Evolutionary conservation across 30 jellyfish, hydroid and myxozoan species (phyloP), one percentile per base, ranked within the genome.

Genomic region (Haliclystus octoradiatus): DNA sequence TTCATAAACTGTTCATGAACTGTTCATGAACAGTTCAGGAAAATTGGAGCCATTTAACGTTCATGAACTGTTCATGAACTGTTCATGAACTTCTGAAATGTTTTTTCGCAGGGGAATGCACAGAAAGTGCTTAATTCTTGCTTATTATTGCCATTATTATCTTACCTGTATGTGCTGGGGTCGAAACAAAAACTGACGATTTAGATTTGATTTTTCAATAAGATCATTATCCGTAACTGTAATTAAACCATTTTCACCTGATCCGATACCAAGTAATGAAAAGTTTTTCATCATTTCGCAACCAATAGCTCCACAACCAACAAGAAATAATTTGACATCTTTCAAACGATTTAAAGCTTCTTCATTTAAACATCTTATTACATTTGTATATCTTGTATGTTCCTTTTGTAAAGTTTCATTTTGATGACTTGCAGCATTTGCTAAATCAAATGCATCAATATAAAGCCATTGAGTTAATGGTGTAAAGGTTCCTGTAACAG

Each of bases 281-380:
- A 73, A 79, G 52, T 86, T 86, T 66, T 86, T 86, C 63, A 86
- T 60, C 91, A 86, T 72, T 53, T 86, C 96, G 62, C 96, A 86
- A 0, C 96, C 96, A 57, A 86, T 86, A 0, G 96, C 96, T 13
- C 96, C 96, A 65, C 96, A 86, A 50, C 96, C 96, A 67, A 86
- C 96, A 94, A 86, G 74, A 57, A 86, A 86, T 50, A 86, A 76
- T 60, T 63, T 73, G 31, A 53, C 24, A 35, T 79, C 52, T 40
- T 40, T 40, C 19, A 40, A 40, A 9, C 9, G 19, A 5, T 5
- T 5, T 5, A 19, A 9, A 40, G 57, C 19, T 19, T 19, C 19
- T 40, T 40, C 57, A 5, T 19, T 19, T 19, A 40, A 19, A 40
- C 9, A 40, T 5, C 19, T 9, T 40, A 5, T 40, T 5, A 5